Evolutionary conservation across 2,113 vertebrate species (phyloP).

Genomic region (Lichenostomus cassidix): DNA sequence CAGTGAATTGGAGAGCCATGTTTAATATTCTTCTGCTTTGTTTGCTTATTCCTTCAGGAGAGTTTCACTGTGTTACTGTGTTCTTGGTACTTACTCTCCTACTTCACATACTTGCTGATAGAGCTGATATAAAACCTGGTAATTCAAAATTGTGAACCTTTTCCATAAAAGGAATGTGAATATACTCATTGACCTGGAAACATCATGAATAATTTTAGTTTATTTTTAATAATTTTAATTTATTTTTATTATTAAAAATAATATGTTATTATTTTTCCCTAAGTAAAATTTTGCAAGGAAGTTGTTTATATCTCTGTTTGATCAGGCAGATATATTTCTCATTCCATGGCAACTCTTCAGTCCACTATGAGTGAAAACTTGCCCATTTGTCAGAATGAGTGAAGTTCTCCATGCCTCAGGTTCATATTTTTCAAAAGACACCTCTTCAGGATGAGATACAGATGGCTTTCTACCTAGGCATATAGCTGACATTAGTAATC

Average conservation of each 20-base stretch:
- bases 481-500: not conserved
- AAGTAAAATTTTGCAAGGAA: not conserved
- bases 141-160: not conserved
- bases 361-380: not conserved
- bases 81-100: not conserved
- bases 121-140: not conserved
- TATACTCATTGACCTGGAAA: not conserved
- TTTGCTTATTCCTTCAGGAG: not conserved
- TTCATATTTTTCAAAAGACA: not conserved
- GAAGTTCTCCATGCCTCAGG: not conserved
- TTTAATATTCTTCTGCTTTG: not conserved
- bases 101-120: not conserved
- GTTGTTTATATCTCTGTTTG: not conserved
- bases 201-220: not conserved
- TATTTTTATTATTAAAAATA: not conserved
- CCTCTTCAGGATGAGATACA: not conserved
- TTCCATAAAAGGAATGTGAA: not conserved
- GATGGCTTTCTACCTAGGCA: not conserved
- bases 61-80: not conserved
- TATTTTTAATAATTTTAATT: not conserved
- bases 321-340: not conserved
- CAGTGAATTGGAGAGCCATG: not conserved
- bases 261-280: not conserved
- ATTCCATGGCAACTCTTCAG: not conserved
- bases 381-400: not conserved